Percentiles rank a stretch among this genome's conserved stretches.
Conservation (phyloP, 1,140 invertebrate species). For the Drosophila rhopaloa region DNA sequence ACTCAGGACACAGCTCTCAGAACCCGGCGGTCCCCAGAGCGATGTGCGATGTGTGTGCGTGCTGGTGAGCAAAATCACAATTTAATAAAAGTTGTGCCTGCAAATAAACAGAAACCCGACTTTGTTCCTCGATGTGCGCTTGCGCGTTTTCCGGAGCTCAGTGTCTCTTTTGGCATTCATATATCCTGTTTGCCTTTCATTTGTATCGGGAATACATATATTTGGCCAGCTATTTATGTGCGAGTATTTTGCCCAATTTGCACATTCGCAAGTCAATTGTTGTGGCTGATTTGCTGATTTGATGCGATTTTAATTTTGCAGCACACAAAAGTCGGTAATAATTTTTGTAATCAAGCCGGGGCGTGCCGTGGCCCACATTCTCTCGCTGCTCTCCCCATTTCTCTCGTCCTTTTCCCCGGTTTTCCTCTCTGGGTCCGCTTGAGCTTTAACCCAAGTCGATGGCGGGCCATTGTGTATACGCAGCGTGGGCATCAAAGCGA, state of each 20-base stretch:
- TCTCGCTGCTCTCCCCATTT: conserved; percentile 3
- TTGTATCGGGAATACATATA: conserved; percentile 32
- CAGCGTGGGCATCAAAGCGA: conserved; percentile 67
- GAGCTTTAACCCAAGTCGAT: conserved; percentile 45
- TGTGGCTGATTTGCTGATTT: conserved; percentile 57
- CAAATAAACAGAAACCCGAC: conserved; percentile 70
- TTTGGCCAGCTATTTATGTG: background rate
- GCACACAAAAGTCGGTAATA: conserved; percentile 28
- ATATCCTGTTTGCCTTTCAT: conserved; percentile 42
- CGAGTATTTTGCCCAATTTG: conserved; percentile 35
- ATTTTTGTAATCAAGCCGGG: conserved; percentile 45
- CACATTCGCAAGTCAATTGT: conserved; percentile 57
- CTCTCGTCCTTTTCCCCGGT: background rate
- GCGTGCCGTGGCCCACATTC: conserved; percentile 36
- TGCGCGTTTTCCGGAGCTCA: conserved; percentile 23
- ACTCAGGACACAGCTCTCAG: conserved; percentile 13
- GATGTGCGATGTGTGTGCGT: conserved; percentile 23
- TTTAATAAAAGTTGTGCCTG: conserved; percentile 81
- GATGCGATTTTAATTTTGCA: conserved; percentile 57
- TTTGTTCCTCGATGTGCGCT: conserved; percentile 56
- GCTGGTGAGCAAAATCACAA: conserved; percentile 73
- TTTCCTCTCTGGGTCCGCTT: conserved; percentile 21
- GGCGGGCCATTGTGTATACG: conserved; percentile 62
- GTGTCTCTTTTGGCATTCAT: conserved; percentile 40
- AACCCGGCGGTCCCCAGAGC: background rate